These are phyloP conservation scores for Cryptops parisi DNA, from an alignment of 2,888 invertebrate genomes.

Conservation along the genomic window DNA sequence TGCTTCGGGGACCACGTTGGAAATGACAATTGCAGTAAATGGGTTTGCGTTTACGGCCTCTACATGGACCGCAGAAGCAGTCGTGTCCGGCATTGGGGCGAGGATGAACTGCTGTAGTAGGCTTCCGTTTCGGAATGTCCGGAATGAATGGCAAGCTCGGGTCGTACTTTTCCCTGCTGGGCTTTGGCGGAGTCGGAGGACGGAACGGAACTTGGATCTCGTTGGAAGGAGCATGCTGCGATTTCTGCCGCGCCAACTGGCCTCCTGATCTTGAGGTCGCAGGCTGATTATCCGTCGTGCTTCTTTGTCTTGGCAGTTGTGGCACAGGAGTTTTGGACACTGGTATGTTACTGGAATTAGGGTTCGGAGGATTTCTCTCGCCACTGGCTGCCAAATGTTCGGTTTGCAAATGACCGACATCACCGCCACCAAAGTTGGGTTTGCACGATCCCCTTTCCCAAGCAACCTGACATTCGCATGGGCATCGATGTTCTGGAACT, in stretches of 20 bases:
- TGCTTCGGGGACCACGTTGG: background rate
- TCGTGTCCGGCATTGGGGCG: background rate
- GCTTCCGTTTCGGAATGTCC: background rate
- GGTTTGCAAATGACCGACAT: background rate
- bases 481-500: background rate
- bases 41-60: background rate
- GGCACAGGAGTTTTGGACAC: background rate
- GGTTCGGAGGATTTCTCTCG: background rate
- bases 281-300: background rate
- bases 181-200: slow-evolving; percentile 6
- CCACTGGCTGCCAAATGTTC: background rate
- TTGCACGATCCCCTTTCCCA: background rate
- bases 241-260: background rate
- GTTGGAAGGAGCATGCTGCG: background rate
- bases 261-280: background rate
- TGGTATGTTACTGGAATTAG: background rate
- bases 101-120: background rate
- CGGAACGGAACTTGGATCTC: slow-evolving; percentile 1
- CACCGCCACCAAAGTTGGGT: background rate
- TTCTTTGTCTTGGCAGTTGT: background rate
- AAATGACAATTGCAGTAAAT: background rate
- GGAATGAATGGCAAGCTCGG: background rate
- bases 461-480: background rate
- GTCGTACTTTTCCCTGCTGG: background rate
- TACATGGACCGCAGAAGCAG: background rate